These are phyloP conservation scores for Pelagia noctiluca DNA, from an alignment of 30 jellyfish, hydroid and myxozoan species.

Conservation along the genomic window DNA sequence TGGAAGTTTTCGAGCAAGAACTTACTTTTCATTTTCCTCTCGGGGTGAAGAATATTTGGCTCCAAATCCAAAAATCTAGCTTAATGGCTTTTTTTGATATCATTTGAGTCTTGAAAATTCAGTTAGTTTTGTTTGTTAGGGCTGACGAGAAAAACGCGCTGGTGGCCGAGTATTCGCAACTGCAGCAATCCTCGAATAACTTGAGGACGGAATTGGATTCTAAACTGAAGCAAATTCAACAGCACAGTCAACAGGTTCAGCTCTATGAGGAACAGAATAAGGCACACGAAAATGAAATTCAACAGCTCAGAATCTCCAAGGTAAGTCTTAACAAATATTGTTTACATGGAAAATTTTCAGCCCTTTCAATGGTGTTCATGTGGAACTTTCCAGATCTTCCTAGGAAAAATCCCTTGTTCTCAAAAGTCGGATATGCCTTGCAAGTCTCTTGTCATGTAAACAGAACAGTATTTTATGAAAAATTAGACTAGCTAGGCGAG, in stretches of 20 bases:
- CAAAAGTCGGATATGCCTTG: too few species aligned
- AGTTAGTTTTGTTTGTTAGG: slow-evolving; percentile 25
- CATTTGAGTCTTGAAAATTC: too few species aligned
- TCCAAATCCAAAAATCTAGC: not conserved
- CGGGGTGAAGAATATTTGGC: too few species aligned
- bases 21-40: too few species aligned
- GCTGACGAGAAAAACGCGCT: slow-evolving; percentile 84
- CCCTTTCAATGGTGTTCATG: too few species aligned
- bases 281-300: slow-evolving; percentile 67
- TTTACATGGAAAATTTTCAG: too few species aligned
- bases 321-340: slow-evolving; percentile 18
- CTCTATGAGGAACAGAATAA: slow-evolving; percentile 59
- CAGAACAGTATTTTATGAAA: too few species aligned
- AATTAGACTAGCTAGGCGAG: too few species aligned
- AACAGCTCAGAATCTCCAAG: slow-evolving; percentile 65
- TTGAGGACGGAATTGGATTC: slow-evolving; percentile 75
- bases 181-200: slow-evolving; percentile 49
- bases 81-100: too few species aligned
- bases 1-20: not conserved
- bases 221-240: slow-evolving; percentile 63
- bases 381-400: too few species aligned
- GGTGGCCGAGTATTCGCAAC: slow-evolving; percentile 73
- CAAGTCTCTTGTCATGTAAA: too few species aligned
- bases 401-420: too few species aligned
- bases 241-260: slow-evolving; percentile 71